A percentile compares a stretch with the other conserved stretches of the same genome.
These are phyloP conservation scores for Sabatieria punctata DNA, from an alignment of 2,888 invertebrate species.

Conservation along the genomic window DNA sequence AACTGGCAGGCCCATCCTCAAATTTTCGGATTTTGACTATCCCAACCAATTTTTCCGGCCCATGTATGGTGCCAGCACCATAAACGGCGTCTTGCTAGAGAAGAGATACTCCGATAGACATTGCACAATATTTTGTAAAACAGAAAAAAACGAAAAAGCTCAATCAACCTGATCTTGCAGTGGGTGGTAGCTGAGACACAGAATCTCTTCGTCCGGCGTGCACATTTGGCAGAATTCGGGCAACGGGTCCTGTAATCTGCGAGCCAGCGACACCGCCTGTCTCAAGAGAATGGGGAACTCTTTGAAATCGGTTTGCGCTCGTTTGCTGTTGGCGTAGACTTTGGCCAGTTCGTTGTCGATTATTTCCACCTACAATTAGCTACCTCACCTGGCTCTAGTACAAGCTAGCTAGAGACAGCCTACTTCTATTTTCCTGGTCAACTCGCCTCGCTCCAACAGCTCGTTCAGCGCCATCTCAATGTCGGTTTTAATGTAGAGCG, in stretches of 20 bases:
- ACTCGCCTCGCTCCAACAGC: conserved; percentile 46
- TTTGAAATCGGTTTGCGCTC: conserved; percentile 53
- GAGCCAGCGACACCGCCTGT: conserved; percentile 78
- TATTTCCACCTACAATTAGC: conserved; percentile 50
- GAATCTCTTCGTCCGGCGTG: conserved; percentile 84
- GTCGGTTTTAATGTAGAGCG: conserved; percentile 49
- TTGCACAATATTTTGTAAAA: background rate
- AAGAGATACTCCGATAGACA: no score
- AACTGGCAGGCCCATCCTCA: no score
- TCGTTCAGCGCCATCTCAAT: conserved; percentile 15
- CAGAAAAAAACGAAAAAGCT: background rate
- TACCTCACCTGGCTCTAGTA: conserved; percentile 5
- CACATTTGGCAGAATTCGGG: conserved; percentile 90
- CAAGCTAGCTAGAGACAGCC: background rate
- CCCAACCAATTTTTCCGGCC: no score
- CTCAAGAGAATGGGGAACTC: conserved; percentile 77
- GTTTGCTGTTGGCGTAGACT: conserved; percentile 57
- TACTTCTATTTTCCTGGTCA: conserved; percentile 59
- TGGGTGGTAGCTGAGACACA: conserved; percentile 78
- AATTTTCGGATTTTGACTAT: no score
- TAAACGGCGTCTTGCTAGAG: no score
- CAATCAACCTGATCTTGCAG: conserved; percentile 41
- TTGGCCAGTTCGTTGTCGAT: conserved; percentile 82
- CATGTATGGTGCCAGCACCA: no score
- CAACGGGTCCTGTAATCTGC: conserved; percentile 81